These are phyloP conservation scores for Callyntrura sp. DNA, from an alignment of 2,888 invertebrate genomes.

Conservation along the genomic window DNA sequence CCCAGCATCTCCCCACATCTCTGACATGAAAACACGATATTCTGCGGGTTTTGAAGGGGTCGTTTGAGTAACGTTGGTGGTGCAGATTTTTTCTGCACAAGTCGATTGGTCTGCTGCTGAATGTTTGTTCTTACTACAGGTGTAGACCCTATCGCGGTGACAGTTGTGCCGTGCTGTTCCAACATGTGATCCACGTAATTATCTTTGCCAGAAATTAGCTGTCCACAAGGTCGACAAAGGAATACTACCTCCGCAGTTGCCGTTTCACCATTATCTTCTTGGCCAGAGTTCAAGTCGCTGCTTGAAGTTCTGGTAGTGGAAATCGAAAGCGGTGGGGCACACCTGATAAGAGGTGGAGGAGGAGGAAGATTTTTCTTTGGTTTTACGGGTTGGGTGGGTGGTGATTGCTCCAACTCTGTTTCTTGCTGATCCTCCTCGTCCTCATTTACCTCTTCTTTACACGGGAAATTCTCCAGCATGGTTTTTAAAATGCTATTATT, in stretches of 20 bases:
- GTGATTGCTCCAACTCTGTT: neutral
- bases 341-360: constrained; percentile 70
- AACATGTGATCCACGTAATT: constrained; percentile 74
- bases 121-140: neutral
- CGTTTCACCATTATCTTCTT: neutral
- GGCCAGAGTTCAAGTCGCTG: neutral
- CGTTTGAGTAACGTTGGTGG: constrained; percentile 9
- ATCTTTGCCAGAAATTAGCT: constrained; percentile 66
- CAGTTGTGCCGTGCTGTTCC: constrained; percentile 45
- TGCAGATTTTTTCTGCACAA: neutral
- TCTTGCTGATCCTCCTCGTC: neutral
- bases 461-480: constrained; percentile 64
- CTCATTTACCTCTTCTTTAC: constrained; percentile 22
- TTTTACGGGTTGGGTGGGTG: neutral
- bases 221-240: constrained; percentile 66
- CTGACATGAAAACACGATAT: constrained; percentile 40
- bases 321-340: constrained; percentile 12
- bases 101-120: neutral
- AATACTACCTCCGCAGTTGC: constrained; percentile 45
- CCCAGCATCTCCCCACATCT: constrained; percentile 57
- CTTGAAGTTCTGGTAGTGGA: constrained; percentile 14
- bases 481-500: constrained; percentile 67
- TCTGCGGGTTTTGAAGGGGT: constrained; percentile 1
- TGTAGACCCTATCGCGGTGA: constrained; percentile 23
- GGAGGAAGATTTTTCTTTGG: constrained; percentile 68